Evolutionary conservation across 2,113 vertebrate genomes (phyloP), one percentile per base, ranked within the genome.

Genomic region (Prochilodus magdalenae): DNA sequence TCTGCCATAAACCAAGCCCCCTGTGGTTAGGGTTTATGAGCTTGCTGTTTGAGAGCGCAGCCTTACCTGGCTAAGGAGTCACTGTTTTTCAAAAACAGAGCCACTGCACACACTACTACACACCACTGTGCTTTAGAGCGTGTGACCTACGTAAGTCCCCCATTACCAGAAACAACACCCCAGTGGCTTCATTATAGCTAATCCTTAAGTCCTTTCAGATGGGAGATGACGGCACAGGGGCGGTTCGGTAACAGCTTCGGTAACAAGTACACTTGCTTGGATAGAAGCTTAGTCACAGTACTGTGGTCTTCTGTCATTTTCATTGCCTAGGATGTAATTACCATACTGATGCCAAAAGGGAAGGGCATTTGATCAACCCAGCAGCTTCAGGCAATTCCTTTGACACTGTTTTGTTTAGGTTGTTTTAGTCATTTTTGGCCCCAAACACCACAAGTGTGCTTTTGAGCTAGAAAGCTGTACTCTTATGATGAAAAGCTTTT

Each of bases 1-100:
- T 71, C 49, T 67, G 13, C 69, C 63, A 74, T 65, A 72, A 81
- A 63, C 60, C 26, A 63, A 59, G 53, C 65, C 74, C 73, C 79
- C 79, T 36, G 59, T 51, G 29, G 82, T 57, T 69, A 77, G 63
- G 77, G 76, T 83, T 83, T 63, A 85, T 67, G 27, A 65, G 66
- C 53, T 22, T 18, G 22, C 30, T 33, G 78, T 65, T 70, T 70
- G 49, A 49, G 75, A 65, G 44, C 27, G 40, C 36, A 62, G n/a
- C n/a, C 27, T 72, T 62, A 59, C 14, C n/a, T 20, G 62, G 47
- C 62, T 67, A 24, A 79, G 67, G 29, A 26, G 18, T 22, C 6
- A 30, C 24, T 36, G 36, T 27, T 36, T 7, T 53, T 13, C 4
- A 12, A 0, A n/a, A 0, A 55, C 55, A 49, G 65, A 70, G 16